These are phyloP conservation scores for Cephonodes hylas DNA, from an alignment of 2,888 invertebrate genomes.

Conservation along the genomic window DNA sequence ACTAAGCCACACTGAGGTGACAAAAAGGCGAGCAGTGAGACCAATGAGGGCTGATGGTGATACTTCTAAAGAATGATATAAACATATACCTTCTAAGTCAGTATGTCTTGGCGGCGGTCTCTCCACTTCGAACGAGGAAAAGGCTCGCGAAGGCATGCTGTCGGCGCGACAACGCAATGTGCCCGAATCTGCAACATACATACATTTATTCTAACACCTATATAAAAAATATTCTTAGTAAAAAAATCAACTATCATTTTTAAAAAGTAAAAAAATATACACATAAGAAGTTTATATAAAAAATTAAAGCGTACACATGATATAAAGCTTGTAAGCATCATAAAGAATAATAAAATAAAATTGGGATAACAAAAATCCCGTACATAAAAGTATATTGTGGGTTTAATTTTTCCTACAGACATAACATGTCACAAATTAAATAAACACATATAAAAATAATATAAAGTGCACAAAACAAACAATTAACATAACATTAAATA, in stretches of 20 bases:
- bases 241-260: neutral
- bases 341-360: neutral
- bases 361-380: too few relatives aligned
- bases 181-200: constrained; percentile 59
- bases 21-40: too few relatives aligned
- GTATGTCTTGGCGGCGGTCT: constrained; percentile 65
- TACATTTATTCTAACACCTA: neutral
- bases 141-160: constrained; percentile 89
- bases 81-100: constrained; percentile 39
- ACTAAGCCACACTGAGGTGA: too few relatives aligned
- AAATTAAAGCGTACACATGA: neutral
- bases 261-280: neutral
- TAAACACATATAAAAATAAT: neutral
- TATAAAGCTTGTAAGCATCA: neutral
- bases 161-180: constrained; percentile 87
- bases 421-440: neutral
- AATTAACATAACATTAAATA: neutral
- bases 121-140: constrained; percentile 85
- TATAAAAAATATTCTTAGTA: neutral
- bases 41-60: too few relatives aligned
- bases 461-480: too few relatives aligned
- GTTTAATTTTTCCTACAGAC: neutral
- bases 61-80: too few relatives aligned
- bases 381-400: neutral
- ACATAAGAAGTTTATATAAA: neutral